Percentiles rank a stretch among this genome's conserved stretches.
Evolutionary conservation across 2,888 invertebrate species (phyloP).

Genomic region (Fragum whitleyi): DNA sequence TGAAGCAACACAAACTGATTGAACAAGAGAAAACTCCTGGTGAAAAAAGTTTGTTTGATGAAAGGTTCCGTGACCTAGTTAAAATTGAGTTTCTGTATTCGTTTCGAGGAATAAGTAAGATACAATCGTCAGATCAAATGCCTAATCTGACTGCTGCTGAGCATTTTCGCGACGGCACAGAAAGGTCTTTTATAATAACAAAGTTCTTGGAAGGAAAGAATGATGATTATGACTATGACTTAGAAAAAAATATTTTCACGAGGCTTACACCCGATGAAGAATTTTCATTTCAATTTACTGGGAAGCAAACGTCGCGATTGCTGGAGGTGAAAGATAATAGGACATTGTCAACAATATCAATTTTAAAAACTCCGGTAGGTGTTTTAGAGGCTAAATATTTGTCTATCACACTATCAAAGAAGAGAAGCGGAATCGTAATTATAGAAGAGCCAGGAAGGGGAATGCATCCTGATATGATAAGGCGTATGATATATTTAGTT

Average conservation of each 20-base stretch:
- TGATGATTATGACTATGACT: not conserved
- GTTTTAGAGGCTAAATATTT: not conserved
- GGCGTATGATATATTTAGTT: not conserved
- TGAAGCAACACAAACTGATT: not conserved
- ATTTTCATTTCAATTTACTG: not conserved
- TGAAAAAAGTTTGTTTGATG: not conserved
- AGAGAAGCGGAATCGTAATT: not conserved
- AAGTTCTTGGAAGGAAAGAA: not conserved
- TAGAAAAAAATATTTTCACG: not conserved
- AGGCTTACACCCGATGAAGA: not conserved
- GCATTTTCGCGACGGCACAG: not conserved
- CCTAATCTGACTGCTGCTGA: not conserved
- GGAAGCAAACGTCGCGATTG: not conserved
- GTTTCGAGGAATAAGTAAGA: not conserved
- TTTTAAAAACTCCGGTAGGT: not conserved
- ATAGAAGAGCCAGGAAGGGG: not conserved
- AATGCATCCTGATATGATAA: not conserved
- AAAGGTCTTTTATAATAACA: not conserved
- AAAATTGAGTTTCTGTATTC: not conserved
- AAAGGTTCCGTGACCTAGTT: not conserved
- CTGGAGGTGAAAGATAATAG: not conserved
- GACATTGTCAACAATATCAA: not conserved
- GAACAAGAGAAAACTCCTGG: not conserved
- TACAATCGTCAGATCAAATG: not conserved
- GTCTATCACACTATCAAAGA: not conserved